Evolutionary conservation across 2,113 vertebrate species (phyloP).

Genomic region (Hypocryptadius cinnamomeus): DNA sequence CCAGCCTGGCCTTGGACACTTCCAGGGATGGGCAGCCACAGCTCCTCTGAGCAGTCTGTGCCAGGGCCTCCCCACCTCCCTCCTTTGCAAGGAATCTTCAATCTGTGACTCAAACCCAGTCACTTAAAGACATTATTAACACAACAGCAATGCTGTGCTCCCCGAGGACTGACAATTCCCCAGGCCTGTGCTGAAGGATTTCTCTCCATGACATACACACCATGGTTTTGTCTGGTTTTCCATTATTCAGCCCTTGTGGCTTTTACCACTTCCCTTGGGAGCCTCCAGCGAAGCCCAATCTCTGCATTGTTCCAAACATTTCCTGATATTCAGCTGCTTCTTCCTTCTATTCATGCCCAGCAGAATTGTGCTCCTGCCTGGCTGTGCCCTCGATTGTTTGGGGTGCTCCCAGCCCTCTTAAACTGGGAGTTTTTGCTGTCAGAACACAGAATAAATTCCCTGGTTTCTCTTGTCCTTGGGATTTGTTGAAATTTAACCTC

Average conservation of each 20-base stretch:
- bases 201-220: neutral
- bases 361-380: slow-evolving; percentile 1
- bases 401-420: neutral
- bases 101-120: accelerated
- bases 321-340: slow-evolving; percentile 57
- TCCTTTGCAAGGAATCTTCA: neutral
- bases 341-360: slow-evolving; percentile 46
- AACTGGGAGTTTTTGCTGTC: neutral
- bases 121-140: neutral
- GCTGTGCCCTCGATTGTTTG: neutral
- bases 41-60: accelerated
- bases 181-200: neutral
- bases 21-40: neutral
- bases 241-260: neutral
- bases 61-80: neutral
- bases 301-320: slow-evolving; percentile 3
- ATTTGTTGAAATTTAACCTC: neutral
- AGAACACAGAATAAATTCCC: neutral
- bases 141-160: neutral
- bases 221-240: neutral
- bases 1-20: neutral
- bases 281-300: neutral
- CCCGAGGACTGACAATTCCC: neutral
- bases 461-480: neutral
- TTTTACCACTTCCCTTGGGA: neutral